Base-by-base conservation (phyloP, 1,140 invertebrate genomes). In the Archegozetes longisetosus region DNA sequence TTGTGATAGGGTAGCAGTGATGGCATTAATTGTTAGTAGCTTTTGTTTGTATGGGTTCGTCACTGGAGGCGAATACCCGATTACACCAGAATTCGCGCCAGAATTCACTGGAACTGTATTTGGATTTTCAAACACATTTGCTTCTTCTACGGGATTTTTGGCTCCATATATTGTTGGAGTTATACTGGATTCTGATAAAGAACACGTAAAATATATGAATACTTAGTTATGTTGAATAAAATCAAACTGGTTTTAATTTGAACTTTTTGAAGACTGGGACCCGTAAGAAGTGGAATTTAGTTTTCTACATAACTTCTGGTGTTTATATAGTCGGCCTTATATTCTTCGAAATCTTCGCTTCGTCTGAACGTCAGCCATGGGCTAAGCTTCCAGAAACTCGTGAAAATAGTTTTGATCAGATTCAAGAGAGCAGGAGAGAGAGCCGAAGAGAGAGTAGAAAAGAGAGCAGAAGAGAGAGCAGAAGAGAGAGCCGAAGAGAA, bases 281-380 rank as follows among this genome's bases (percentile, higher is more conserved):
- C 80, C 0, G 81, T 67, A 75, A 75, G 14, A 80, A 84, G 67
- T 90, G 86, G 87, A 77, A 79, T 60, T 78, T 77, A 48, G 80
- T 88, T 0, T 89, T 88, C 68, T 80, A 80, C 65, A 76, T 86
- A 20, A 77, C 83, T 0, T 78, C 83, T n/a, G 76, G 70, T 3
- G 71, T 88, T 12, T 84, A 84, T 59, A 74, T 82, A 29, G 62
- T 80, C 23, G 81, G 82, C 14, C 83, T 83, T 63, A 67, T 84
- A 0, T 71, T 82, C 27, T 89, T 84, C 65, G 64, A 84, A 25
- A 20, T 17, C 9, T 32, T 55, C 1, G 60, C 54, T 12, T n/a
- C 53, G 4, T 12, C 60, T 12, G 26, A 22, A 20, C 55, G 27
- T 22, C 60, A 61, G 48, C 12, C 25, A 24, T 60, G 58, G 58